phyloP scores from a whole-genome alignment of 2,888 invertebrate genomes.

The Gandaritis pyraliata region DNA sequence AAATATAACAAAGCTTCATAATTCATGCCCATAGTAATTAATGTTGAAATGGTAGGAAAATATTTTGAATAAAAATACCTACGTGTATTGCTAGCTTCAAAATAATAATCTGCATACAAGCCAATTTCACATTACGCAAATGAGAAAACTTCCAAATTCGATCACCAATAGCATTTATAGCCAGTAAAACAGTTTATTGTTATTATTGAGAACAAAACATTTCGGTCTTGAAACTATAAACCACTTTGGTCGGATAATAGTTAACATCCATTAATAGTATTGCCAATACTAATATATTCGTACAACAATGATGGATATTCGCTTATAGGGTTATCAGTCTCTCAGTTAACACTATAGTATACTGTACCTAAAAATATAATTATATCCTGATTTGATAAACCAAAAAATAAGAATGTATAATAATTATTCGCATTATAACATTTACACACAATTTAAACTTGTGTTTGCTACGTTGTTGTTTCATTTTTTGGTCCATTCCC shows the following conservation, averaged over 20 bases:
- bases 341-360: background rate
- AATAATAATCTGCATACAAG: constrained; percentile 4
- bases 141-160: constrained; percentile 21
- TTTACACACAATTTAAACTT: no score
- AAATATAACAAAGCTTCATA: constrained; percentile 8
- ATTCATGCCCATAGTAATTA: constrained; percentile 6
- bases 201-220: constrained; percentile 22
- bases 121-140: constrained; percentile 18
- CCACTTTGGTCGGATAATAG: constrained; percentile 35
- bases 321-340: constrained; percentile 14
- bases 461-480: no score
- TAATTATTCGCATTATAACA: no score
- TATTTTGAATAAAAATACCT: no score
- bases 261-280: constrained; percentile 48
- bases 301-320: constrained; percentile 37
- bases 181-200: constrained; percentile 28
- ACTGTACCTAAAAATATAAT: no score
- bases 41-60: background rate
- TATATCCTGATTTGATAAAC: no score
- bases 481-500: no score
- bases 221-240: constrained; percentile 20
- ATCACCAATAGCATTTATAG: constrained; percentile 22
- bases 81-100: no score
- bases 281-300: constrained; percentile 45
- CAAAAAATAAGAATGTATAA: no score